Base-by-base conservation (phyloP, 2,888 invertebrate species). In the Dasypogon diadema region DNA sequence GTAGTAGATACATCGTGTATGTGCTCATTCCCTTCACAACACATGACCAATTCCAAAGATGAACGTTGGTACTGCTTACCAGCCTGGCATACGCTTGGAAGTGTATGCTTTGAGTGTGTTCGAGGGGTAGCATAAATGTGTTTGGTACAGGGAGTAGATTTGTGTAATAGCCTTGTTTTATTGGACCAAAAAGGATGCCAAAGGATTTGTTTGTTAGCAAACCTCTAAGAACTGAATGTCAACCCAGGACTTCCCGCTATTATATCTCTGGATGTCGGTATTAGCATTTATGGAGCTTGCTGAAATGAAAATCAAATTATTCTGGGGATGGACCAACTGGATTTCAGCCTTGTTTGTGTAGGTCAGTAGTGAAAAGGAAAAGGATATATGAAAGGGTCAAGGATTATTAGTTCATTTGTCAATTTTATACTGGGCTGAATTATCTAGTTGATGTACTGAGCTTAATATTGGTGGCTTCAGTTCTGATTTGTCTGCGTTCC, bases 101-200 rank as follows among this genome's bases (percentile, higher is more conserved):
- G 10, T 34, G 37, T 63, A 18, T 63, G 12, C 56, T 26, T 22
- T 26, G 26, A 56, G 14, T 56, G 75, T 60, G 72, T 73, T 54
- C 37, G 48, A 54, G 60, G 51, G 51, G 12, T 18, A 51, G 6
- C 16, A 16, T 16, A 18, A 21, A 56, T 73, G 73, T 73, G 37
- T 73, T 26, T 56, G 73, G 22, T 54, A 37, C 54, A 60, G 74
- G 75, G 75, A 78, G 78, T 78, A 78, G 78, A 78, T 78, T 78
- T 78, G 78, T 78, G 78, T 77, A 78, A 78, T 78, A 74, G 77
- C 76, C 77, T 75, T 77, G 77, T 78, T 78, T 77, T 78, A 78
- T 78, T 78, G 76, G 72, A 75, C 78, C 75, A 78, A 77, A 78
- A 75, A 70, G 68, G 58, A 68, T 68, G 68, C 65, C 65, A 75